phyloP scores from a whole-genome alignment of 1,140 invertebrate species.

The Cepaea nemoralis region DNA sequence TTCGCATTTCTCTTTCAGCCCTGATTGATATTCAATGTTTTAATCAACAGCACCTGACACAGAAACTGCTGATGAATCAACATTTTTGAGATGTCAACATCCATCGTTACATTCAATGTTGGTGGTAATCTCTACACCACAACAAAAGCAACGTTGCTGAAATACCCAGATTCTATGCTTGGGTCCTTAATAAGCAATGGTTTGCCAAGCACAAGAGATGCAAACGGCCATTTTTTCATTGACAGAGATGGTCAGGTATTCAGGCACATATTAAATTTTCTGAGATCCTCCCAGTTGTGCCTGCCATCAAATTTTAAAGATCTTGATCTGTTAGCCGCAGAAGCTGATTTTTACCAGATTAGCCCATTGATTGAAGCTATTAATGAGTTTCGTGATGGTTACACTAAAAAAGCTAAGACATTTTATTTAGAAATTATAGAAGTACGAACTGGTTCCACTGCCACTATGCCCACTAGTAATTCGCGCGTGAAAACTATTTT shows the following conservation, averaged over 20 bases:
- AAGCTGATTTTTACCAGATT: slow-evolving; percentile 93
- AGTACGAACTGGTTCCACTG: slow-evolving; percentile 64
- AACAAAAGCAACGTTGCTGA: slow-evolving; percentile 58
- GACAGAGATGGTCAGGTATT: slow-evolving; percentile 67
- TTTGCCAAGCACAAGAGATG: slow-evolving; percentile 57
- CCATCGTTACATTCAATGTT: slow-evolving; percentile 65
- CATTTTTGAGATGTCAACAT: slow-evolving; percentile 33
- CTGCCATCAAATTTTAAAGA: slow-evolving; percentile 90
- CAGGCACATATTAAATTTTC: slow-evolving; percentile 66
- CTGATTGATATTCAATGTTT: background rate
- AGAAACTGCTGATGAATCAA: background rate
- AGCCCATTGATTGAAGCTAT: slow-evolving; percentile 77
- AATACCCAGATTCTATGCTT: slow-evolving; percentile 68
- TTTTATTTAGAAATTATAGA: slow-evolving; percentile 65
- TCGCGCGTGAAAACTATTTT: slow-evolving; percentile 66
- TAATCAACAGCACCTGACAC: background rate
- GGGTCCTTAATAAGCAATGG: slow-evolving; percentile 67
- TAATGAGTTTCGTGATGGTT: slow-evolving; percentile 73
- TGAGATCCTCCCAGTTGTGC: slow-evolving; percentile 77
- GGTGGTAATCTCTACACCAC: slow-evolving; percentile 66
- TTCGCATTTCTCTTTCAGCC: no score
- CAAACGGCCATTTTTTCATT: slow-evolving; percentile 65
- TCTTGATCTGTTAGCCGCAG: slow-evolving; percentile 88
- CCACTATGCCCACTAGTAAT: slow-evolving; percentile 68
- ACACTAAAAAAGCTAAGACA: slow-evolving; percentile 34